Evolutionary conservation across 2,888 invertebrate genomes (phyloP).

Genomic region (Ceramica pisi): DNA sequence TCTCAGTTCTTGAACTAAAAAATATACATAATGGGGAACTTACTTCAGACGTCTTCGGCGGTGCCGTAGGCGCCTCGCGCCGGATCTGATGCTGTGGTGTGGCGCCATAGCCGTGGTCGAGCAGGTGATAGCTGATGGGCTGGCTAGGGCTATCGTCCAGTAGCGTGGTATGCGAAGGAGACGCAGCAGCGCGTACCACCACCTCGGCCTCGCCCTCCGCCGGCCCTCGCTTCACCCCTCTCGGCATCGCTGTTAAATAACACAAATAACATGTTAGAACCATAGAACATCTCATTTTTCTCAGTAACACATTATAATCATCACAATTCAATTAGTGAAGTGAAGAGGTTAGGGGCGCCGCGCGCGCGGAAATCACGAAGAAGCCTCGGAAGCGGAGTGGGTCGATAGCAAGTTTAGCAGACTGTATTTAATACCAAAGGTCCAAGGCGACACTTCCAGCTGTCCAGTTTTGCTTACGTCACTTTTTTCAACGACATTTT

Average conservation of each 20-base stretch:
- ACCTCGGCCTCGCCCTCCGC: slow-evolving; percentile 90
- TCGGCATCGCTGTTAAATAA: slow-evolving; percentile 90
- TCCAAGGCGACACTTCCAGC: slow-evolving; percentile 76
- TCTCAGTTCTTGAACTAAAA: not conserved
- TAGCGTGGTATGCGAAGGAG: slow-evolving; percentile 89
- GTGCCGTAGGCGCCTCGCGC: slow-evolving; percentile 89
- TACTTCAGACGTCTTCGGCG: slow-evolving; percentile 91
- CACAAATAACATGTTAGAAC: slow-evolving; percentile 67
- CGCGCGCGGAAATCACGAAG: slow-evolving; percentile 88
- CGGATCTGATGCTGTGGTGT: slow-evolving; percentile 94
- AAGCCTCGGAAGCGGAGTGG: slow-evolving; percentile 87
- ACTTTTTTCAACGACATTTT: slow-evolving; percentile 85
- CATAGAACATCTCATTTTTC: slow-evolving; percentile 63
- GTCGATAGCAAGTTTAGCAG: slow-evolving; percentile 83
- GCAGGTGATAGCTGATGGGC: slow-evolving; percentile 93
- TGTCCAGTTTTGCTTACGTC: slow-evolving; percentile 86
- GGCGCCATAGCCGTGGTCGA: slow-evolving; percentile 97
- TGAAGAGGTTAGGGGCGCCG: slow-evolving; percentile 90
- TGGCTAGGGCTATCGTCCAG: slow-evolving; percentile 89
- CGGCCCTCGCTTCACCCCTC: slow-evolving; percentile 91
- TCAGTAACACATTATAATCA: slow-evolving; percentile 73
- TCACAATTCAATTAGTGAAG: slow-evolving; percentile 88
- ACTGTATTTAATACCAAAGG: slow-evolving; percentile 75
- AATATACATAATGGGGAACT: slow-evolving; percentile 67
- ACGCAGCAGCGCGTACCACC: slow-evolving; percentile 88